Percentiles rank a stretch among this genome's conserved stretches.
Conservation (phyloP, 2,797 vertebrate genomes). For the Microtus californicus region DNA sequence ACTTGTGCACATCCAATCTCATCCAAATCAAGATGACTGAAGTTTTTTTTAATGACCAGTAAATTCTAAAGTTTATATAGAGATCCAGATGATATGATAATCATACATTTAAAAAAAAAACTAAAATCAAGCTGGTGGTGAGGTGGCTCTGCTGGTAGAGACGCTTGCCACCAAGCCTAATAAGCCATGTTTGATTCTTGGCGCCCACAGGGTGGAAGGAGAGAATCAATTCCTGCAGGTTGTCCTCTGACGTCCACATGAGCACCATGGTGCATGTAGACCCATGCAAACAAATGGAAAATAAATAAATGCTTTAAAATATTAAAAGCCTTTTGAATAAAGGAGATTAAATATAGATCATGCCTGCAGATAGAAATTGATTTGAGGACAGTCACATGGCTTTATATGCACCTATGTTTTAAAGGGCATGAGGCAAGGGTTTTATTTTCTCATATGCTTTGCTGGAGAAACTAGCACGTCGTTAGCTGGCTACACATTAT, state of each 20-base stretch:
- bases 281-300: neutral
- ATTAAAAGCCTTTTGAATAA: neutral
- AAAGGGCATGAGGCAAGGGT: neutral
- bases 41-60: neutral
- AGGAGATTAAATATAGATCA: neutral
- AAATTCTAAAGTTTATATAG: neutral
- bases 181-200: neutral
- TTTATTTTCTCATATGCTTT: neutral
- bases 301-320: neutral
- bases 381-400: neutral
- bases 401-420: neutral
- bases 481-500: neutral
- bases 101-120: neutral
- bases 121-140: neutral
- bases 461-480: neutral
- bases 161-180: neutral
- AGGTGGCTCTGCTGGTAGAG: neutral
- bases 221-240: neutral
- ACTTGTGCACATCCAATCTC: neutral
- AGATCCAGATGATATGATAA: neutral
- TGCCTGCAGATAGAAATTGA: neutral
- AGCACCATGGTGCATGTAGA: neutral
- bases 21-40: neutral
- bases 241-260: neutral
- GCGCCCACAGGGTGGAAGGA: neutral